A percentile compares a stretch with the other conserved stretches of the same genome.
phyloP scores from a whole-genome alignment of 2,113 vertebrate genomes.

The Heterotilapia buettikoferi region DNA sequence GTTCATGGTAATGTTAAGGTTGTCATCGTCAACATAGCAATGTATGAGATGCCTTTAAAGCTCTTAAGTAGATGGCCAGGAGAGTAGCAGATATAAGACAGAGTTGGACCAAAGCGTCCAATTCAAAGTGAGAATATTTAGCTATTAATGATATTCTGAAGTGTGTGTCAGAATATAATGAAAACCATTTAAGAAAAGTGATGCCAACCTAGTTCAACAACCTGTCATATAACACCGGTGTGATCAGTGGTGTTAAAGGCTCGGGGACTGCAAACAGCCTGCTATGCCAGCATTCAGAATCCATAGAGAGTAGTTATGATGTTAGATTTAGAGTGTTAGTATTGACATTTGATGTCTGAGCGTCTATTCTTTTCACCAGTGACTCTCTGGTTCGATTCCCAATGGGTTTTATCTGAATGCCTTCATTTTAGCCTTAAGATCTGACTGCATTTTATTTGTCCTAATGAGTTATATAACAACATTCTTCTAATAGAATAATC shows the following conservation, averaged over 20 bases:
- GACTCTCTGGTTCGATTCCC: not conserved
- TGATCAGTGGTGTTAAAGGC: not conserved
- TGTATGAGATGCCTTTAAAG: not conserved
- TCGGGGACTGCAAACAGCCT: not conserved
- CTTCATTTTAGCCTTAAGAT: not conserved
- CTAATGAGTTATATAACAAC: not conserved
- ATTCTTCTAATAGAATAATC: not conserved
- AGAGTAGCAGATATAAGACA: fast-evolving
- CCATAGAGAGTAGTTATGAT: not conserved
- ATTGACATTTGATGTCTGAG: not conserved
- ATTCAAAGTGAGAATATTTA: not conserved
- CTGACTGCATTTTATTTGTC: not conserved
- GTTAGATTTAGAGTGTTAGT: not conserved
- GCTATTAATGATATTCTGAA: not conserved
- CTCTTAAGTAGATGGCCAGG: not conserved
- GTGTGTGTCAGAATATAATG: not conserved
- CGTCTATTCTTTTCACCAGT: not conserved
- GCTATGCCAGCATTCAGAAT: not conserved
- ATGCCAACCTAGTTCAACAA: not conserved
- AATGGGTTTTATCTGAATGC: fast-evolving
- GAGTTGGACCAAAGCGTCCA: not conserved
- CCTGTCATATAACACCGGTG: not conserved
- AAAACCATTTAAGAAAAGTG: not conserved
- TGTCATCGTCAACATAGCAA: not conserved
- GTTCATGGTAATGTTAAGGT: not conserved